Evolutionary conservation across 1,140 invertebrate species (phyloP), one percentile per base, ranked within the genome.

Genomic region (Atta colombica): DNA sequence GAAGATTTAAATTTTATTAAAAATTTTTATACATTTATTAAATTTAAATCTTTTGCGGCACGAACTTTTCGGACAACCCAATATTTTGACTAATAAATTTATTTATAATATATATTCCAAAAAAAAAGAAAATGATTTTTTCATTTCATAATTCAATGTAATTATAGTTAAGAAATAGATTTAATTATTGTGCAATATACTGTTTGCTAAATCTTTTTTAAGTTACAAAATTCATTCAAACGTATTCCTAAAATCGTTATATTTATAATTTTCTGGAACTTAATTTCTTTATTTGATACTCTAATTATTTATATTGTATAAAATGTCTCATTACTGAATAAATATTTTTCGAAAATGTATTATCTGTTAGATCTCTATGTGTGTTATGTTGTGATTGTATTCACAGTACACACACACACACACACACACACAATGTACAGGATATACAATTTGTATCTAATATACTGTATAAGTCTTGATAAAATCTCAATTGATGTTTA

Each of bases 291-390:
- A 58, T 8, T 81, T 18, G 14, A 39, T 68, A 80, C 3, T 80
- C 1, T 5, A 80, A 25, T 55, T 25, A 77, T 77, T 77, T 77
- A 80, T 80, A 35, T 69, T 80, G 18, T 78, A 69, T 53, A 25
- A 25, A 69, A 39, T 45, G 5, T 55, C 16, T 81, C 6, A 55
- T 31, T 39, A 31, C 35, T 78, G 45, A 80, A 81, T 81, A 81
- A 81, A 81, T 81, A 31, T 71, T 81, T 81, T 81, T 65, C 49
- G 65, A 81, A 81, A 81, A 39, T 18, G 61, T 6, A 78, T 25
- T 49, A 31, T 1, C n/a, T 12, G 3, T 78, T n/a, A 3, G 14
- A 55, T 55, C 3, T 45, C 16, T 8, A 28, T 39, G 1, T 18
- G 16, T 16, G 14, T 45, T 45, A 63, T 39, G 10, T 66, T 66